Base-by-base conservation (phyloP, 2,797 vertebrate genomes). In the Sparidentex hasta region DNA sequence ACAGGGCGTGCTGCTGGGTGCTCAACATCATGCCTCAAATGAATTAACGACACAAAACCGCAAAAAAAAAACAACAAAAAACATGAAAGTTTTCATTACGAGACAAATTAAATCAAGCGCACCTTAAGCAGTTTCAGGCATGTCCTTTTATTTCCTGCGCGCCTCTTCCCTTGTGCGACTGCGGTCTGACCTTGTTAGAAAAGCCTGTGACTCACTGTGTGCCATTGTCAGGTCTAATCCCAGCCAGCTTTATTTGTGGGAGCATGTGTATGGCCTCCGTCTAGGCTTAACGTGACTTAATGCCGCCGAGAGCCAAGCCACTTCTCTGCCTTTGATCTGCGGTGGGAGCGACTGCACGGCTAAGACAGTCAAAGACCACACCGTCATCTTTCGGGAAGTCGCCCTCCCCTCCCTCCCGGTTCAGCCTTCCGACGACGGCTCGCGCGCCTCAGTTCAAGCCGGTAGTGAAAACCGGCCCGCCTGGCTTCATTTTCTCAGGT, bases 221-320 rank as follows among this genome's bases (percentile, higher is more conserved):
- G 78, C 90, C 78, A 86, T 93, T 93, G 92, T 93, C 76, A 25
- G 76, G 76, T 74, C 87, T 93, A 91, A 93, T 93, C 91, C 88
- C 88, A 76, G 79, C 82, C 91, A 90, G 90, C 90, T 92, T 90
- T 92, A 90, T 91, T 89, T 87, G 91, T 62, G 82, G 75, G 83
- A 80, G 90, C 90, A 88, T 91, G 80, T 89, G 90, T 88, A 87
- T 73, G 91, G 87, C 90, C 91, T 93, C 90, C 81, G 86, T 89
- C 90, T 89, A 38, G 89, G 92, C 93, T 93, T 91, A 93, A 78
- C 61, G 61, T 82, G 92, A 90, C 88, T 93, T 93, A 93, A 88
- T 82, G 89, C 84, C 23, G 43, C 85, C 4, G 81, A 88, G 91
- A 91, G 88, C 87, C 77, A 16, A 82, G 89, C 89, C 89, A 88